Evolutionary conservation across 1,140 invertebrate species (phyloP).

Genomic region (Fopius arisanus): DNA sequence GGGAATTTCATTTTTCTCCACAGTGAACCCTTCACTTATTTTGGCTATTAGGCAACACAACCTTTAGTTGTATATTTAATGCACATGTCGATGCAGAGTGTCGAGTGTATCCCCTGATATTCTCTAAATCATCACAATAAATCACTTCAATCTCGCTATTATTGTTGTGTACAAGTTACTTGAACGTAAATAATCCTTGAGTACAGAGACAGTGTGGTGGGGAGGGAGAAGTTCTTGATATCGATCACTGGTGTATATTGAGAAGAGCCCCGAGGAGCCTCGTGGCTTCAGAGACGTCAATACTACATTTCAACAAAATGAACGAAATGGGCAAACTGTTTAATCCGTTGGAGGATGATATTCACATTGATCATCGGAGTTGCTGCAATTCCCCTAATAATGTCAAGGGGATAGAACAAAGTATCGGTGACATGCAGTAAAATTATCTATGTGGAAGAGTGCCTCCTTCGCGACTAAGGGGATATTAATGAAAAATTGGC

Average conservation of each 20-base stretch:
- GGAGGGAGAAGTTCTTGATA: neutral
- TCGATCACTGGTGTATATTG: neutral
- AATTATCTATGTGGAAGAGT: neutral
- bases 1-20: neutral
- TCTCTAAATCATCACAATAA: no score
- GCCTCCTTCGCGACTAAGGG: constrained; percentile 1
- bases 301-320: neutral
- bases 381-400: neutral
- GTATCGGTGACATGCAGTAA: neutral
- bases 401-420: neutral
- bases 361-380: neutral
- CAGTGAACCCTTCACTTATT: neutral
- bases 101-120: no score
- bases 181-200: neutral
- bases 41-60: no score
- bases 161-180: neutral
- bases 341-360: neutral
- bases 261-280: neutral
- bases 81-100: no score
- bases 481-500: neutral
- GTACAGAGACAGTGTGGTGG: neutral
- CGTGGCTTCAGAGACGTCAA: neutral
- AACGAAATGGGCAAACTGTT: neutral
- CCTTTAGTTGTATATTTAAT: neutral
- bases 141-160: no score